phyloP scores from a whole-genome alignment of 2,113 vertebrate species.

The Eidolon helvum region DNA sequence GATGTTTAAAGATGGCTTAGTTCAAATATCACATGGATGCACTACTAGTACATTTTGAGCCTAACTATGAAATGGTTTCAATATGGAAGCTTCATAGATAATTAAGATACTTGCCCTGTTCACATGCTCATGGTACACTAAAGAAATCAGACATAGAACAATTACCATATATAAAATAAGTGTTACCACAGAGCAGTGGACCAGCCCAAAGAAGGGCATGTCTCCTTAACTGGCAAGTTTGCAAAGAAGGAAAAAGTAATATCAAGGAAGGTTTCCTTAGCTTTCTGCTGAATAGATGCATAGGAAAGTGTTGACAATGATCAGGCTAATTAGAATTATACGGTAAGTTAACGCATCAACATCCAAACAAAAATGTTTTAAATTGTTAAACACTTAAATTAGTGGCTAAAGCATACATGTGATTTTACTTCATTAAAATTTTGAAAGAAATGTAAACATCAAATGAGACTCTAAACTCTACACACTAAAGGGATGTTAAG shows the following conservation, averaged over 20 bases:
- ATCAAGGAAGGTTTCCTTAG: neutral
- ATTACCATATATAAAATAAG: neutral
- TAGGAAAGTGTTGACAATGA: neutral
- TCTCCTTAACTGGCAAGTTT: neutral
- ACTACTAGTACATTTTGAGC: neutral
- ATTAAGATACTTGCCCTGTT: neutral
- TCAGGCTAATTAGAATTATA: neutral
- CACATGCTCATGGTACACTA: neutral
- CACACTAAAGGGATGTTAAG: neutral
- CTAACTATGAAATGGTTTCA: neutral
- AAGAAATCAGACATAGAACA: neutral
- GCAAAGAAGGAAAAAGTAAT: neutral
- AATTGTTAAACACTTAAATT: neutral
- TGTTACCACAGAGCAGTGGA: neutral
- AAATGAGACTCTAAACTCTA: neutral
- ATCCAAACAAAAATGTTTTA: conserved; percentile 7
- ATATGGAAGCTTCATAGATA: neutral
- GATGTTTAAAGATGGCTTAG: neutral
- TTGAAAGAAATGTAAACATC: conserved; percentile 18
- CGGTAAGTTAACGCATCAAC: neutral
- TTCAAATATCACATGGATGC: neutral
- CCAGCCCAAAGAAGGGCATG: neutral
- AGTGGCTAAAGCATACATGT: neutral
- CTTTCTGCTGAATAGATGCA: neutral
- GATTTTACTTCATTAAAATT: neutral